Evolutionary conservation across 2,888 invertebrate species (phyloP).

Genomic region (Morpho achilles): DNA sequence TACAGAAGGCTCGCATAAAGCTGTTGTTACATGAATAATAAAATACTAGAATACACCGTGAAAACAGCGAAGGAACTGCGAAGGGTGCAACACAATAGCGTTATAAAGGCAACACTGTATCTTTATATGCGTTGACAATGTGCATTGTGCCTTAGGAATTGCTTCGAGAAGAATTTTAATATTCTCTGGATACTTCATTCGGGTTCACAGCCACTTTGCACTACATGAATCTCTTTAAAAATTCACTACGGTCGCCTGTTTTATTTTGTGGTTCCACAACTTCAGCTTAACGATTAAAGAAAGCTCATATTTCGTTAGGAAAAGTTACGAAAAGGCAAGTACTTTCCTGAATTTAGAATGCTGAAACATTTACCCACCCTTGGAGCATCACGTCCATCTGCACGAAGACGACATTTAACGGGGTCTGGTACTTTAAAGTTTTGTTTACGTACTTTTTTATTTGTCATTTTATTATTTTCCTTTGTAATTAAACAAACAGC

Average conservation of each 20-base stretch:
- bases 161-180: conserved; percentile 43
- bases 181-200: conserved; percentile 45
- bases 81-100: conserved; percentile 67
- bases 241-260: conserved; percentile 31
- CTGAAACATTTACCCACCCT: conserved; percentile 7
- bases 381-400: no score
- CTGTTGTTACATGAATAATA: conserved; percentile 73
- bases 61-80: conserved; percentile 65
- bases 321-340: conserved; percentile 10
- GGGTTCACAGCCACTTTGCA: conserved; percentile 38
- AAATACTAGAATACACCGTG: conserved; percentile 64
- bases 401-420: no score
- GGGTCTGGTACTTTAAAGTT: no score
- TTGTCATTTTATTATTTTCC: no score
- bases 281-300: conserved; percentile 21
- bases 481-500: no score
- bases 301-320: conserved; percentile 13
- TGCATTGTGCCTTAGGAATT: conserved; percentile 62
- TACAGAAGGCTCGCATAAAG: conserved; percentile 59
- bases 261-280: conserved; percentile 18
- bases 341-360: conserved; percentile 9
- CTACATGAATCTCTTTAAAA: conserved; percentile 35
- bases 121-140: conserved; percentile 73
- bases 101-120: conserved; percentile 73
- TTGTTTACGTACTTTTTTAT: no score